Evolutionary conservation across 2,888 invertebrate species (phyloP).

Genomic region (Keiferia lycopersicella): DNA sequence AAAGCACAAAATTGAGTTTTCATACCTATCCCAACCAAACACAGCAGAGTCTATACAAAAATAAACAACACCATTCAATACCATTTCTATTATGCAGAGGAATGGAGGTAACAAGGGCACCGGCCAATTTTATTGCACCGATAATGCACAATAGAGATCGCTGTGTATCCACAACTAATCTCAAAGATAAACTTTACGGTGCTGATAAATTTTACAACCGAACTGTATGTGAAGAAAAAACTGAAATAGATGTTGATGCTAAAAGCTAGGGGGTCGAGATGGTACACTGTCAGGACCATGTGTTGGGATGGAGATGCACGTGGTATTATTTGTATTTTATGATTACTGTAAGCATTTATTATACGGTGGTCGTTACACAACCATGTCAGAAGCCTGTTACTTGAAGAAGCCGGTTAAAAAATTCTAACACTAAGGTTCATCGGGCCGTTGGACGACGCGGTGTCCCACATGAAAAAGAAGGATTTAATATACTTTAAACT

Average conservation of each 20-base stretch:
- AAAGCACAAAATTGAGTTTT: neutral
- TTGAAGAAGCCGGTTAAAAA: too few species aligned
- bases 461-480: too few species aligned
- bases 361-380: too few species aligned
- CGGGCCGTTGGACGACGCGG: too few species aligned
- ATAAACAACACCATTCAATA: neutral
- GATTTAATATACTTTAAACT: too few species aligned
- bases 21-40: neutral
- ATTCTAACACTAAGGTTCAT: too few species aligned
- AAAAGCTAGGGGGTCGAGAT: constrained; percentile 10
- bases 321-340: neutral
- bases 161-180: constrained; percentile 37
- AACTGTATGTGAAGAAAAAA: neutral
- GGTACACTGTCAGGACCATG: constrained; percentile 4
- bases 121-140: constrained; percentile 31
- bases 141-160: constrained; percentile 33
- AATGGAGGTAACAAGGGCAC: constrained; percentile 22
- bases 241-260: neutral
- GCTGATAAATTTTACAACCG: constrained; percentile 42
- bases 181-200: constrained; percentile 52
- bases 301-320: neutral
- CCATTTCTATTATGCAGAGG: neutral
- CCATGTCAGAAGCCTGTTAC: too few species aligned
- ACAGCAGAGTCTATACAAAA: neutral
- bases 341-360: neutral